phyloP scores from a whole-genome alignment of 2,888 invertebrate genomes.

The Gastracanthus pulcherrimus region DNA sequence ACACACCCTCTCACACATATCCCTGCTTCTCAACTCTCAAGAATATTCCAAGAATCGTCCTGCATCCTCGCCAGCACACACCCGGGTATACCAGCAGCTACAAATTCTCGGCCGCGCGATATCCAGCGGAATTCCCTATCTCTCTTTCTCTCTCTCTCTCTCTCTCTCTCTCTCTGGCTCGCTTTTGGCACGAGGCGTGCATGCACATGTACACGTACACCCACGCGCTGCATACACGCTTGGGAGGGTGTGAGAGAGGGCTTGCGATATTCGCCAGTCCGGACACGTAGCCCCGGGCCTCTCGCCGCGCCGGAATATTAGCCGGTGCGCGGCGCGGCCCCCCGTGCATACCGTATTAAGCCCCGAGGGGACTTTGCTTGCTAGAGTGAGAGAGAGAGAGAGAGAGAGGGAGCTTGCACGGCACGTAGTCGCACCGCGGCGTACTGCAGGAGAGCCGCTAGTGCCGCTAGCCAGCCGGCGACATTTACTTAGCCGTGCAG shows the following conservation, averaged over 20 bases:
- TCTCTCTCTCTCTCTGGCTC: too few species aligned
- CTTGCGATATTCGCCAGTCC: slow-evolving; percentile 62
- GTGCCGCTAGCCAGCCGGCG: slow-evolving; percentile 50
- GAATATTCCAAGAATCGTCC: not conserved
- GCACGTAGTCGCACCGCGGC: slow-evolving; percentile 40
- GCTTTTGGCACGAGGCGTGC: not conserved
- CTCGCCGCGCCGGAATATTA: slow-evolving; percentile 72
- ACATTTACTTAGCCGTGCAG: slow-evolving; percentile 30
- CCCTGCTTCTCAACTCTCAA: not conserved
- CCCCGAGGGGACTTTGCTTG: slow-evolving; percentile 70
- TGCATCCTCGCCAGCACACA: not conserved
- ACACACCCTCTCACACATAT: not conserved
- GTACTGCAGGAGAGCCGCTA: too few species aligned
- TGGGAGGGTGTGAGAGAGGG: not conserved
- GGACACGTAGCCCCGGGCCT: slow-evolving; percentile 72
- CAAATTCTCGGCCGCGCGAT: slow-evolving; percentile 20
- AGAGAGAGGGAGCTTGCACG: slow-evolving; percentile 43
- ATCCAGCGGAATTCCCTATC: slow-evolving; percentile 56
- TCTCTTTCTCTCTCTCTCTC: too few species aligned
- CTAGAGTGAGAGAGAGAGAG: too few species aligned
- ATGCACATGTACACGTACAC: slow-evolving; percentile 17
- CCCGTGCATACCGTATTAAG: slow-evolving; percentile 76
- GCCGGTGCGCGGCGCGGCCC: slow-evolving; percentile 71
- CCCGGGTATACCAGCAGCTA: not conserved
- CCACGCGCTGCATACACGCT: not conserved